Conservation (phyloP, 2,797 vertebrate species). For the Sebastes kiyomatsui region DNA sequence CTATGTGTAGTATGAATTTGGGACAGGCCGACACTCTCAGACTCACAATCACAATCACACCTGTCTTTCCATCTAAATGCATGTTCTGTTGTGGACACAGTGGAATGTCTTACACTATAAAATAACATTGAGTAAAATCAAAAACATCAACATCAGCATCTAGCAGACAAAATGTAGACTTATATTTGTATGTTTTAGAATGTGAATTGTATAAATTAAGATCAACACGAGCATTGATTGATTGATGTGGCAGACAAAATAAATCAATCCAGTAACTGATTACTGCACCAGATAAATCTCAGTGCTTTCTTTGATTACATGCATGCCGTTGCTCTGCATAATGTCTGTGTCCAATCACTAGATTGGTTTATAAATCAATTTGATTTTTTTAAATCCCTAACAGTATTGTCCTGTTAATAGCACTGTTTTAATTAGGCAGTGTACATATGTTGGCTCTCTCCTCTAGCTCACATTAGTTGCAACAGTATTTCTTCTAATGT, state of each 20-base stretch:
- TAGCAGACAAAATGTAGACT: neutral
- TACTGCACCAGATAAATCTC: constrained; percentile 7
- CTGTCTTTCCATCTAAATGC: neutral
- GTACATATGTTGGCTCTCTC: neutral
- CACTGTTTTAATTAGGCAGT: constrained; percentile 3
- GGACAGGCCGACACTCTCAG: neutral
- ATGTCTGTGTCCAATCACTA: constrained; percentile 43
- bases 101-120: neutral
- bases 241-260: neutral
- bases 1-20: neutral
- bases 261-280: constrained; percentile 13
- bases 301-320: constrained; percentile 43
- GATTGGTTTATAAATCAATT: constrained; percentile 56
- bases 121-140: neutral
- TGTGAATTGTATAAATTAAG: neutral
- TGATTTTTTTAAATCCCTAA: neutral
- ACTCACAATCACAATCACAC: neutral
- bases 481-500: neutral
- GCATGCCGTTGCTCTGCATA: constrained; percentile 23
- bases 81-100: neutral
- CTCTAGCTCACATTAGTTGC: neutral
- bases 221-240: constrained; percentile 12
- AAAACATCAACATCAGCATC: neutral
- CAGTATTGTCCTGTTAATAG: neutral
- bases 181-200: neutral